phyloP scores from a whole-genome alignment of 2,113 vertebrate genomes.

The Epinephelus lanceolatus region DNA sequence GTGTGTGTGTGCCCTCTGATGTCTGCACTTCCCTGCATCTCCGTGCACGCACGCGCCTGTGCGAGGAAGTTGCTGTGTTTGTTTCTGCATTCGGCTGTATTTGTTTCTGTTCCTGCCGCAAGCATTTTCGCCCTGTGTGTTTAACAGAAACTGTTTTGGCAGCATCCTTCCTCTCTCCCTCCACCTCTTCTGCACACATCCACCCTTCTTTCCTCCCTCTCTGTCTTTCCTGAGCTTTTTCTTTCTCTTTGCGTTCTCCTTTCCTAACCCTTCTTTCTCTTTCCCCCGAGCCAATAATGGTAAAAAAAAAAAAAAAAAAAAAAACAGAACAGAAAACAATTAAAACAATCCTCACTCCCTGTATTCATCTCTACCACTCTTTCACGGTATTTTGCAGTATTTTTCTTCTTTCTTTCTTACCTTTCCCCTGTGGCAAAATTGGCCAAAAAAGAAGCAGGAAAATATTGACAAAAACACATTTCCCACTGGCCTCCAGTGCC shows the following conservation, averaged over 20 bases:
- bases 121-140: constrained; percentile 38
- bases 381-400: neutral
- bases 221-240: neutral
- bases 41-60: neutral
- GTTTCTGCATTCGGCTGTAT: constrained; percentile 43
- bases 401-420: constrained; percentile 10
- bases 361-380: neutral
- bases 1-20: neutral
- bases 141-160: constrained; percentile 57
- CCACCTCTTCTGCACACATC: neutral
- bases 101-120: constrained; percentile 39
- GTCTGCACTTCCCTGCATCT: constrained; percentile 14
- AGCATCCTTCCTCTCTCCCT: constrained; percentile 36
- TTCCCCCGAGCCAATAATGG: constrained; percentile 11
- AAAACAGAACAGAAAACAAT: constrained; percentile 40
- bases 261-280: neutral
- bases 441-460: neutral
- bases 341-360: constrained; percentile 37
- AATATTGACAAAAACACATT: constrained; percentile 18
- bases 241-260: constrained; percentile 6
- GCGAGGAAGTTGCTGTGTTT: constrained; percentile 9
- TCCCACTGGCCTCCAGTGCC: neutral
- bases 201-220: neutral
- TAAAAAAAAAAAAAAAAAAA: neutral
- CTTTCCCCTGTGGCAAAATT: neutral